Conservation (phyloP, 2,888 invertebrate species). For the Stenchaetothrips biformis region DNA sequence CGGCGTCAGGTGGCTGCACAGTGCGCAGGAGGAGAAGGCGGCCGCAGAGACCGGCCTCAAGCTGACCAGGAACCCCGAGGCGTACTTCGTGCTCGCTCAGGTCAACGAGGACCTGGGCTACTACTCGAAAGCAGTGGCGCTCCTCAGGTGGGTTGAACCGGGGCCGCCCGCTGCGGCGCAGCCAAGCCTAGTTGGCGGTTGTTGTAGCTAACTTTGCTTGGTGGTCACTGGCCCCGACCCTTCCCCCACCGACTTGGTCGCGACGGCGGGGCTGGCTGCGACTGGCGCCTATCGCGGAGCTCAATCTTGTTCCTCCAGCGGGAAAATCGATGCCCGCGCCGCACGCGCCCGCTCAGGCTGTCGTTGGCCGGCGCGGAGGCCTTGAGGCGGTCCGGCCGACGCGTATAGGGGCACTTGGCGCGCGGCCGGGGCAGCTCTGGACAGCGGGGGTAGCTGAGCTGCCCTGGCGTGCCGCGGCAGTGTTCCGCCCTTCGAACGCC, state of each 20-base stretch:
- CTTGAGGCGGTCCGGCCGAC: not conserved
- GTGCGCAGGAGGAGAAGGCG: not conserved
- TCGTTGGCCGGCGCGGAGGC: not conserved
- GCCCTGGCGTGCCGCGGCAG: not conserved
- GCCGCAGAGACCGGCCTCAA: not conserved
- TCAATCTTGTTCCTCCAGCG: slow-evolving; percentile 1
- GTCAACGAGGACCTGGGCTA: not conserved
- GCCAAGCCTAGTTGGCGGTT: not conserved
- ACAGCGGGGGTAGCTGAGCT: not conserved
- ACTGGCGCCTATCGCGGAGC: not conserved
- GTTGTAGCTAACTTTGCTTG: not conserved
- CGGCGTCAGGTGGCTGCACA: not conserved
- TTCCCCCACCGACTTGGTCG: not conserved
- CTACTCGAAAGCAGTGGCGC: not conserved
- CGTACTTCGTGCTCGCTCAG: not conserved
- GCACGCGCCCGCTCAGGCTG: too few relatives aligned
- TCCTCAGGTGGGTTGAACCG: not conserved
- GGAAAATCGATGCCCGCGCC: not conserved
- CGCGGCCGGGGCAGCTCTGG: not conserved
- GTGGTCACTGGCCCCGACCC: not conserved
- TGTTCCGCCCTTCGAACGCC: too few relatives aligned
- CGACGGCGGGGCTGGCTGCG: not conserved
- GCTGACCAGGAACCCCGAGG: not conserved
- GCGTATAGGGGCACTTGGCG: not conserved
- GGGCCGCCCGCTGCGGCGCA: not conserved